Evolutionary conservation across 2,888 invertebrate genomes (phyloP), one percentile per base, ranked within the genome.

Genomic region (Lycophotia porphyrea): DNA sequence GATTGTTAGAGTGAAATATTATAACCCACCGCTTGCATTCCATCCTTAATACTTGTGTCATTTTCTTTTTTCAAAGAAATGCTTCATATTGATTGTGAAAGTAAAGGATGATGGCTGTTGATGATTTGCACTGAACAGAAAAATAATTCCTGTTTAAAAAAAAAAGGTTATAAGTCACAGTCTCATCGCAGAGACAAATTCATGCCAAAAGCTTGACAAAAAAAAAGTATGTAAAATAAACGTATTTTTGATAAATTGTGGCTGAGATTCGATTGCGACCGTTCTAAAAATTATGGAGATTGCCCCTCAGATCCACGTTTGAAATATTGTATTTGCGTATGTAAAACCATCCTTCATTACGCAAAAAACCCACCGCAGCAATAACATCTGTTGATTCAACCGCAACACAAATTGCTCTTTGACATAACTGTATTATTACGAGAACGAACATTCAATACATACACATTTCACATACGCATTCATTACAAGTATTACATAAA

Each of bases 401-500:
- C 64, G 61, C 52, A 49, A 71, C 63, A 75, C 63, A 73, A 77
- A 77, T 86, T 70, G 66, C 73, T 49, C 55, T 76, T 60, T 71
- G 71, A 74, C 66, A 72, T 83, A 74, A 78, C 76, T 49, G 68
- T 78, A 61, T 85, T 80, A 85, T 75, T 67, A 76, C 73, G 69
- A 58, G 24, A 76, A 49, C 84, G 52, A 68, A 67, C 68, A 55
- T 81, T 71, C 69, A 68, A 71, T 65, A 74, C 34, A 63, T 61
- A 58, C 31, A 27, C 68, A 65, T 69, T 69, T 74, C 76, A 84
- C 77, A 80, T 64, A 75, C 78, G 68, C 66, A 65, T 52, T 87
- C 78, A 78, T 80, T 77, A 80, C 75, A 76, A 80, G 65, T 36
- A 81, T 81, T 69, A 82, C 75, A 78, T 84, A 60, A 70, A 80